Base-by-base conservation (phyloP, 1,140 invertebrate genomes). In the Diorhabda elongata region DNA sequence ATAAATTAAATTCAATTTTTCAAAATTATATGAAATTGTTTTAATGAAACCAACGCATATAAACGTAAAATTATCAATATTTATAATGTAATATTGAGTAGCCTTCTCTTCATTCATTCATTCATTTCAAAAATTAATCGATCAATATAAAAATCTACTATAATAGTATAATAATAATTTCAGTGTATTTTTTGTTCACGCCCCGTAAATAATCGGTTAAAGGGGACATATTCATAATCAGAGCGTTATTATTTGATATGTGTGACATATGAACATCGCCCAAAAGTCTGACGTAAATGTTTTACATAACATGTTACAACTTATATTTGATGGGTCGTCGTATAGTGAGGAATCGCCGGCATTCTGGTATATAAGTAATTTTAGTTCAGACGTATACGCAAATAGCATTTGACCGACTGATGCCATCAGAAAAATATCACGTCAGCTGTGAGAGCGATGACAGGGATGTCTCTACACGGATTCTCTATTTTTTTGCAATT, bases 281-380 rank as follows among this genome's bases (percentile, higher is more conserved):
- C 56, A 64, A 60, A 68, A 69, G 60, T 64, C 64, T 72, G 71
- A 72, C 71, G 71, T 65, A 69, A 72, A 72, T 66, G 68, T 72
- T 72, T 72, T 72, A 72, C 71, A 72, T 72, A 72, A 72, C 68
- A 66, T 68, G 65, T 72, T 61, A 69, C 68, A 67, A 72, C 64
- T 69, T 26, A 68, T 65, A 69, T 62, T 68, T 69, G 68, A 59
- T 64, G 47, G 66, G 69, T 62, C 58, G 47, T 52, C 47, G 2
- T 6, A 52, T 52, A 52, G 47, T 52, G 6, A 52, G 65, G 65
- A 69, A 72, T 69, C 68, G 71, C 71, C 57, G 42, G 56, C 66
- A 67, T 67, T 67, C 70, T 61, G 52, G 44, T 42, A 1, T 26
- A 42, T 44, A 43, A 64, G 44, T 72, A 69, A 72, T 58, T 67